Evolutionary conservation across 2,797 vertebrate genomes (phyloP).

Genomic region (Macropodus opercularis): DNA sequence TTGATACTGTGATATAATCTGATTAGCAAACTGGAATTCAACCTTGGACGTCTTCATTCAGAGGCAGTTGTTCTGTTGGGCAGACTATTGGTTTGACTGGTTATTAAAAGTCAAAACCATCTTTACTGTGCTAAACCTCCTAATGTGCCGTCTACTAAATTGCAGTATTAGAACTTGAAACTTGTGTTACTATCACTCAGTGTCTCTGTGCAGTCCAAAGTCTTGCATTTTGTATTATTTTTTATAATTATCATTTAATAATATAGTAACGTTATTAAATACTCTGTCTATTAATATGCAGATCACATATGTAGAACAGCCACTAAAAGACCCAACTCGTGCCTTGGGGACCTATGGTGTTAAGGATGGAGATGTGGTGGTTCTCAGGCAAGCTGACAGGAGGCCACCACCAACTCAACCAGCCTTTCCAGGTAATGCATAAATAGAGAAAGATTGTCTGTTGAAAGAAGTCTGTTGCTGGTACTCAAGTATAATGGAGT

Average conservation of each 20-base stretch:
- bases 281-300: conserved; percentile 52
- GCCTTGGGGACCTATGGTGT: conserved; percentile 94
- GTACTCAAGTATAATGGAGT: not conserved
- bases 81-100: not conserved
- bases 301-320: conserved; percentile 92
- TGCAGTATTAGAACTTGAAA: no score
- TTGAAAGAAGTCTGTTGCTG: not conserved
- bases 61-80: not conserved
- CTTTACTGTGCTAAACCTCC: no score
- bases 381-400: conserved; percentile 90
- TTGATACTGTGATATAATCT: not conserved
- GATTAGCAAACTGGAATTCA: not conserved
- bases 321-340: conserved; percentile 91
- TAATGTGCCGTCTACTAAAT: no score
- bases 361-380: conserved; percentile 96
- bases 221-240: no score
- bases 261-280: not conserved
- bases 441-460: not conserved
- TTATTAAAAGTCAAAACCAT: no score
- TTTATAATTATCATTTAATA: no score
- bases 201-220: no score
- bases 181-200: no score
- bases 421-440: conserved; percentile 78
- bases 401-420: conserved; percentile 80
- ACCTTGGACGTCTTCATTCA: not conserved